Evolutionary conservation across 2,113 vertebrate species (phyloP), one percentile per base, ranked within the genome.

Genomic region (Columba livia): DNA sequence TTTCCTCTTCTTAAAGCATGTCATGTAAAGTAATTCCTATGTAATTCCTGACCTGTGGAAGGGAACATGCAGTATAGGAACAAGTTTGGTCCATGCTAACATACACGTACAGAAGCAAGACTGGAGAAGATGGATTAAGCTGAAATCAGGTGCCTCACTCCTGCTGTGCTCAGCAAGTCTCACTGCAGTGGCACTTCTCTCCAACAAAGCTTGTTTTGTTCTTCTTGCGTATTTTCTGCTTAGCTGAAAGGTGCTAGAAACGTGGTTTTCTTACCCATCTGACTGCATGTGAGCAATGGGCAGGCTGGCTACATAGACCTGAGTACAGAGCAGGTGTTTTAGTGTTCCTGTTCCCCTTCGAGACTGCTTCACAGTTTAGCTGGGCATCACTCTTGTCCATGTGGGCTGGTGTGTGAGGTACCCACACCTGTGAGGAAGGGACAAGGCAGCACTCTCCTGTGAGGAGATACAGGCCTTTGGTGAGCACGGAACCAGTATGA

Each of bases 311-410:
- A 36, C 15, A 15, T 57, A 40, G 28, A 25, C 20, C 47, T 44
- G 38, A 61, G 6, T 38, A 61, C 8, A 72, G 20, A 51, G 25
- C 29, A 61, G 20, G 40, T 60, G 16, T 79, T 82, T 42, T 3
- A 2, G 38, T 58, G 38, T 23, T 0, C 1, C 12, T 47, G 5
- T 65, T 90, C 1, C 18, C 3, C 8, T 7, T 82, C 16, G 36
- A 82, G 32, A 53, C 34, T 69, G 1, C n/a, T 58, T 80, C 1
- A 2, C 12, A 44, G 32, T 51, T 87, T 32, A 32, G 23, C 24
- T 60, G 42, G 17, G 29, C 53, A 66, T 36, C 5, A 7, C 11
- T 24, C 10, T 38, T 0, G 0, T 36, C 23, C 15, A 14, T 5
- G 1, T 36, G 29, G 25, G 20, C 31, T 92, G 42, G 4, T 1